Evolutionary conservation across 2,888 invertebrate genomes (phyloP), one percentile per base, ranked within the genome.

Genomic region (Bimastos eiseni): DNA sequence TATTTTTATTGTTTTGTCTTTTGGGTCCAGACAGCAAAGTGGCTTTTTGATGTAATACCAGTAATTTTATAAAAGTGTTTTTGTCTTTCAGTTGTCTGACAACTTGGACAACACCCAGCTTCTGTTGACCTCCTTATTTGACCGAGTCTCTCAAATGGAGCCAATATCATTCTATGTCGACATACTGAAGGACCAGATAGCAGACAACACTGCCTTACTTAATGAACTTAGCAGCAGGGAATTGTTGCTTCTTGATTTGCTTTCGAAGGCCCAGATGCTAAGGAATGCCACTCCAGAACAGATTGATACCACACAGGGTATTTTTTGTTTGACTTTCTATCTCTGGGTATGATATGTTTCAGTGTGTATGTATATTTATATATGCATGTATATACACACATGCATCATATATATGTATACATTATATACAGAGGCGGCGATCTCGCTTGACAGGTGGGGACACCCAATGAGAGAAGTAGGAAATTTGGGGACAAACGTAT

Each of bases 121-220:
- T 70, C 36, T 37, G 70, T 24, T 90, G 89, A 49, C 34, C n/a
- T n/a, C 70, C n/a, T 44, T 88, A n/a, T 49, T 49, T 17, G 90
- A 90, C 33, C 21, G 37, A 70, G 36, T 90, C 21, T 49, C 44
- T n/a, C 70, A 89, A 21, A 33, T 89, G 33, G 90, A 89, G 38
- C 83, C 90, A n/a, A 38, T 90, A 44, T 90, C 90, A 3, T 55
- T 90, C n/a, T 90, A 89, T 89, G 89, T 89, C 1, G 90, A 90
- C 37, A 44, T 33, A 6, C 89, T 90, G 36, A 38, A 49, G n/a
- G 83, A 89, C n/a, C 90, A 90, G 89, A 41, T 37, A 38, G 33
- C 21, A 34, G 90, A 90, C n/a, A 70, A 49, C 24, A 30, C 34
- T 44, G 83, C 89, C 36, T 33, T 89, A 34, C 89, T 89, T 24